phyloP scores from a whole-genome alignment of 2,113 vertebrate genomes.

The Cochlearius cochlearius region DNA sequence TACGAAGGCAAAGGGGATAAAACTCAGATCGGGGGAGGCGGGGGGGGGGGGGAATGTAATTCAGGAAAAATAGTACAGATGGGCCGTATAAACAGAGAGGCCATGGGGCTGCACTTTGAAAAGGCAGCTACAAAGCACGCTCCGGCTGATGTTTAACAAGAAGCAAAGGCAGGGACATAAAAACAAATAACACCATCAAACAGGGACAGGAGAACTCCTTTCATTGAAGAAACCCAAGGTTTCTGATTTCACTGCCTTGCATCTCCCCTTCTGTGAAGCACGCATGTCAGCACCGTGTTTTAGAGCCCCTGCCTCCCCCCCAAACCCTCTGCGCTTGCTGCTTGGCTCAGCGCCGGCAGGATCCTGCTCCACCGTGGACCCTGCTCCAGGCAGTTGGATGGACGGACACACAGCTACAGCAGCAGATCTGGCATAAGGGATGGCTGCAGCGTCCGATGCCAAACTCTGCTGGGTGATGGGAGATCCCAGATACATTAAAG shows the following conservation, averaged over 20 bases:
- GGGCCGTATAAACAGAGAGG: background rate
- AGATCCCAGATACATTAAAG: background rate
- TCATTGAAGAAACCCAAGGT: background rate
- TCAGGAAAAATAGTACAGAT: background rate
- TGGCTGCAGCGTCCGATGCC: background rate
- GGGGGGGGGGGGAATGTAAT: background rate
- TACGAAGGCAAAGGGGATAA: background rate
- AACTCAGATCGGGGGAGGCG: background rate
- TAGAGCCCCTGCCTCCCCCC: background rate
- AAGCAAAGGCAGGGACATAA: constrained; percentile 1
- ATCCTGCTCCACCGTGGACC: background rate
- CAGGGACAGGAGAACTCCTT: background rate
- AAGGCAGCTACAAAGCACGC: constrained; percentile 14
- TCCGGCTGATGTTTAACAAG: background rate
- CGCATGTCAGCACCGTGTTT: background rate
- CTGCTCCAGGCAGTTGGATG: rapidly evolving
- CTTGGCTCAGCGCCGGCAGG: background rate
- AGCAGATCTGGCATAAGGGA: background rate
- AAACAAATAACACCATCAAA: constrained; percentile 17
- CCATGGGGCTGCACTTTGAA: background rate
- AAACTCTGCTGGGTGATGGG: background rate
- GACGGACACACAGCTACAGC: background rate
- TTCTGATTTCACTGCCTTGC: background rate
- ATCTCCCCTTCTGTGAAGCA: background rate
- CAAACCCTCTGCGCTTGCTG: rapidly evolving